Evolutionary conservation across 2,797 vertebrate genomes (phyloP).

Genomic region (Gymnocypris eckloni): DNA sequence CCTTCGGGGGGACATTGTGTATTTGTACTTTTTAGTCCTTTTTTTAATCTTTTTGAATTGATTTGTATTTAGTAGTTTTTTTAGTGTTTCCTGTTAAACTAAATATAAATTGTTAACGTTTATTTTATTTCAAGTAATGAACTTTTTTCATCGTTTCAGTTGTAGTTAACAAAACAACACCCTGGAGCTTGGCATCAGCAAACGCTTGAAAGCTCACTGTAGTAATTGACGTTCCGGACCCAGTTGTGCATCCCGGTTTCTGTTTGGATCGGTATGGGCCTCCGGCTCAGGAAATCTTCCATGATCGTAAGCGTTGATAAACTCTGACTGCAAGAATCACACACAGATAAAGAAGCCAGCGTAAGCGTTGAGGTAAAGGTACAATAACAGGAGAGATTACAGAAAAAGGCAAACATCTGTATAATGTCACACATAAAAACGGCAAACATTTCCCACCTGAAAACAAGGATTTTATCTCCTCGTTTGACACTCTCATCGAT

Average conservation of each 20-base stretch:
- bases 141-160: not conserved
- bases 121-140: not conserved
- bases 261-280: constrained; percentile 79
- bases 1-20: not conserved
- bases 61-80: not conserved
- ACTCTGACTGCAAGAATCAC: constrained; percentile 86
- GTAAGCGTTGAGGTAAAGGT: not conserved
- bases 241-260: constrained; percentile 75
- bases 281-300: constrained; percentile 93
- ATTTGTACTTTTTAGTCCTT: too few species aligned
- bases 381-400: constrained; percentile 1
- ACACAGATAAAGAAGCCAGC: not conserved
- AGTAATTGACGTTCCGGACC: constrained; percentile 94
- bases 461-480: constrained; percentile 95
- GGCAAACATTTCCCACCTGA: constrained; percentile 81
- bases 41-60: not conserved
- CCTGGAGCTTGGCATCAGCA: not conserved
- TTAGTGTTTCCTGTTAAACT: not conserved
- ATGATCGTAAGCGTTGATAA: constrained; percentile 95
- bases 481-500: constrained; percentile 93
- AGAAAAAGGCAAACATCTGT: constrained; percentile 14
- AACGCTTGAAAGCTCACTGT: constrained; percentile 84
- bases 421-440: not conserved
- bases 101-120: not conserved
- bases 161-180: not conserved